Evolutionary conservation across 1,140 invertebrate species (phyloP).

Genomic region (Rhopalosiphum maidis): DNA sequence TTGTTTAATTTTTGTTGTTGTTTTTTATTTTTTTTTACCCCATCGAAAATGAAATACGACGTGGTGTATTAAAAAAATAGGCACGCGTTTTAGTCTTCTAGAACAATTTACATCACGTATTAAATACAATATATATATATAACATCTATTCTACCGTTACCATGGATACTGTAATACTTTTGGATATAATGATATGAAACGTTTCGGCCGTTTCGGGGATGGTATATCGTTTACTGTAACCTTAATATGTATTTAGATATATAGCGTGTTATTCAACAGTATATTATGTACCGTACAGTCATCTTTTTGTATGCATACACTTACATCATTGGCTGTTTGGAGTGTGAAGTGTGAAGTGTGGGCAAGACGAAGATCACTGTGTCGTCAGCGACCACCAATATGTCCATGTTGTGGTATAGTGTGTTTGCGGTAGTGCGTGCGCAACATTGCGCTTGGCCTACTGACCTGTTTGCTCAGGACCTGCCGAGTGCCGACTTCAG

Average conservation of each 20-base stretch:
- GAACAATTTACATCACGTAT: background rate
- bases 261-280: background rate
- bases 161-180: background rate
- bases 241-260: background rate
- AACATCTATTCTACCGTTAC: background rate
- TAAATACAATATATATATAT: background rate
- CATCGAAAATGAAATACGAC: background rate
- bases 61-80: background rate
- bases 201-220: background rate
- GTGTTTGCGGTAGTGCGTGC: constrained; percentile 51
- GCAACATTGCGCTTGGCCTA: constrained; percentile 57
- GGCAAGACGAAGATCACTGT: constrained; percentile 43
- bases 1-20: background rate
- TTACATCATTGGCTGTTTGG: constrained; percentile 34
- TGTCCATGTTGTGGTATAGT: constrained; percentile 22
- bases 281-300: background rate
- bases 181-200: background rate
- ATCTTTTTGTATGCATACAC: background rate
- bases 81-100: background rate
- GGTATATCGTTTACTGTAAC: background rate
- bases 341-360: constrained; percentile 30
- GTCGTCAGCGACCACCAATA: constrained; percentile 44
- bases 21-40: background rate
- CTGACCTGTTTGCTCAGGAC: constrained; percentile 50
- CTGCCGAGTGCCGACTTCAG: constrained; percentile 40